Conservation (phyloP, 1,140 invertebrate genomes). For the fruit fly (Drosophila melanogaster) region Release_6_plus_ISO1_MT NT_033777.3:16006501-16007000, state of each 20-base stretch:
- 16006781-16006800: slow-evolving; percentile 26
- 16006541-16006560: not conserved
- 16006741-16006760: slow-evolving; percentile 8
- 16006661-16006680: slow-evolving; percentile 59
- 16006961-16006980: slow-evolving; percentile 84
- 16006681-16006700: slow-evolving; percentile 51
- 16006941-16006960: slow-evolving; percentile 83
- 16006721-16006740: slow-evolving; percentile 55
- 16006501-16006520: not conserved
- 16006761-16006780: slow-evolving; percentile 23
- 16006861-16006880: slow-evolving; percentile 74
- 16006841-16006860: slow-evolving; percentile 80
- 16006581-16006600: slow-evolving; percentile 12
- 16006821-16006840: slow-evolving; percentile 79
- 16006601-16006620: slow-evolving; percentile 40
- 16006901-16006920: slow-evolving; percentile 78
- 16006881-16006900: slow-evolving; percentile 73
- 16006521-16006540: not conserved
- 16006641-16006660: slow-evolving; percentile 60
- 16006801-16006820: slow-evolving; percentile 17
- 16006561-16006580: slow-evolving; percentile 7
- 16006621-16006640: slow-evolving; percentile 64
- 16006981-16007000: slow-evolving; percentile 84
- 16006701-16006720: slow-evolving; percentile 37
- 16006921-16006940: slow-evolving; percentile 83